Evolutionary conservation across 2,888 invertebrate genomes (phyloP).

Genomic region (Trichacis sp.): DNA sequence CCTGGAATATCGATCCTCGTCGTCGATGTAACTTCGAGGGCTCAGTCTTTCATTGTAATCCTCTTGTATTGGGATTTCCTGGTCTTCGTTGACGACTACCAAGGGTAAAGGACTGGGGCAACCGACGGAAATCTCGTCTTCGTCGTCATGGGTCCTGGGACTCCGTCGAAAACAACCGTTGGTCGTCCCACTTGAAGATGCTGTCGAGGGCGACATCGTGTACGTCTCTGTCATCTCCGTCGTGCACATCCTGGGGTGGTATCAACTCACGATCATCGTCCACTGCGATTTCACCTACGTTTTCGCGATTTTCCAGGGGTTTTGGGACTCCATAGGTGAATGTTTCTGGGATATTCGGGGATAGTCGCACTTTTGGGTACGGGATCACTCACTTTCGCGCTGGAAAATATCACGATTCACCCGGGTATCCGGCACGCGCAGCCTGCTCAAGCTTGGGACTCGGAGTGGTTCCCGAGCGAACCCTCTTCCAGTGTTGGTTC

Average conservation of each 20-base stretch:
- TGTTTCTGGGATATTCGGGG: background rate
- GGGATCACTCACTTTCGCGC: slow-evolving; percentile 5
- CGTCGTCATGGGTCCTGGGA: slow-evolving; percentile 73
- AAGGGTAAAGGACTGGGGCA: slow-evolving; percentile 70
- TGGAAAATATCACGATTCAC: slow-evolving; percentile 8
- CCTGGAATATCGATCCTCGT: slow-evolving; percentile 55
- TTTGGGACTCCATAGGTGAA: background rate
- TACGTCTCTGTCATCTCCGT: slow-evolving; percentile 67
- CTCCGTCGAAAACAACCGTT: slow-evolving; percentile 69
- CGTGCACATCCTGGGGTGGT: slow-evolving; percentile 67
- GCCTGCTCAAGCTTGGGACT: slow-evolving; percentile 64
- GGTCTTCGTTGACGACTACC: slow-evolving; percentile 69
- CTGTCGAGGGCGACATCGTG: slow-evolving; percentile 64
- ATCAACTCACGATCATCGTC: slow-evolving; percentile 21
- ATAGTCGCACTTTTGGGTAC: no score
- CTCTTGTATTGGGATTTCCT: slow-evolving; percentile 66
- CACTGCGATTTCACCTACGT: background rate
- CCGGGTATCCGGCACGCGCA: slow-evolving; percentile 25
- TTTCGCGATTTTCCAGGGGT: background rate
- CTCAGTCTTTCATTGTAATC: slow-evolving; percentile 58
- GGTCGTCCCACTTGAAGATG: slow-evolving; percentile 59
- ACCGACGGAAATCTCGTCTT: slow-evolving; percentile 85
- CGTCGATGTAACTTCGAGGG: slow-evolving; percentile 50
- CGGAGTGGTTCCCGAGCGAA: slow-evolving; percentile 69
- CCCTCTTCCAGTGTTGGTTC: slow-evolving; percentile 55